A percentile compares a stretch with the other conserved stretches of the same genome.
Evolutionary conservation across 1,140 invertebrate genomes (phyloP).

Genomic region (Leucophenga varia): DNA sequence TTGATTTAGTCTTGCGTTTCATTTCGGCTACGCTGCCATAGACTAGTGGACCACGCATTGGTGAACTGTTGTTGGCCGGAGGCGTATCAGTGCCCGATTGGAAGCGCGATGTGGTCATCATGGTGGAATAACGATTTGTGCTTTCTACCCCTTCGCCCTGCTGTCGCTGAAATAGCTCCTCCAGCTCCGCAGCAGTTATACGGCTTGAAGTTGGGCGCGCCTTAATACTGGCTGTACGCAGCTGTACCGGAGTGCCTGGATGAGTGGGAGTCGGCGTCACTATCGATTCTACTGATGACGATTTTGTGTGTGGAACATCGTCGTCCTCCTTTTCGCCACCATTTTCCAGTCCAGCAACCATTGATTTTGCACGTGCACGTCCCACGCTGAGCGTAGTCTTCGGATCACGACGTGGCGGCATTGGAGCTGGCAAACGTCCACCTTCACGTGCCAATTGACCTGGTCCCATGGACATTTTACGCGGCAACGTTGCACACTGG

Average conservation of each 20-base stretch:
- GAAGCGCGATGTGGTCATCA: conserved; percentile 75
- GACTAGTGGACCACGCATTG: conserved; percentile 68
- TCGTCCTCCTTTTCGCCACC: conserved; percentile 57
- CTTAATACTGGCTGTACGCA: conserved; percentile 84
- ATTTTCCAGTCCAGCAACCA: conserved; percentile 80
- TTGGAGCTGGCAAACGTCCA: conserved; percentile 73
- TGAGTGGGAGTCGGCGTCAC: conserved; percentile 53
- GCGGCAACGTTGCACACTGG: conserved; percentile 74
- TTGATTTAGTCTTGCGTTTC: conserved; percentile 68
- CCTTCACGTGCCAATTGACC: conserved; percentile 64
- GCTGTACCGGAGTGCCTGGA: conserved; percentile 65
- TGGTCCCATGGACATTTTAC: conserved; percentile 64
- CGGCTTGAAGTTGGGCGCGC: conserved; percentile 80
- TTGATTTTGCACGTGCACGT: conserved; percentile 81
- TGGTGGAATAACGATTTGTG: conserved; percentile 58
- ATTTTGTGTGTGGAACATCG: conserved; percentile 68
- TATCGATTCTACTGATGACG: conserved; percentile 78
- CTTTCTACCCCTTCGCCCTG: conserved; percentile 58
- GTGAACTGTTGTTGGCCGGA: conserved; percentile 60
- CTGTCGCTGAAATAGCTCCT: conserved; percentile 86
- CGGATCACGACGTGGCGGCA: conserved; percentile 86
- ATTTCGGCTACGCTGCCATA: conserved; percentile 94
- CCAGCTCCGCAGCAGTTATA: conserved; percentile 85
- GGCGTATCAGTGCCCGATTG: conserved; percentile 65
- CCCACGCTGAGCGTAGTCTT: conserved; percentile 92